phyloP scores from a whole-genome alignment of 2,888 invertebrate species.

The Cancer borealis region DNA sequence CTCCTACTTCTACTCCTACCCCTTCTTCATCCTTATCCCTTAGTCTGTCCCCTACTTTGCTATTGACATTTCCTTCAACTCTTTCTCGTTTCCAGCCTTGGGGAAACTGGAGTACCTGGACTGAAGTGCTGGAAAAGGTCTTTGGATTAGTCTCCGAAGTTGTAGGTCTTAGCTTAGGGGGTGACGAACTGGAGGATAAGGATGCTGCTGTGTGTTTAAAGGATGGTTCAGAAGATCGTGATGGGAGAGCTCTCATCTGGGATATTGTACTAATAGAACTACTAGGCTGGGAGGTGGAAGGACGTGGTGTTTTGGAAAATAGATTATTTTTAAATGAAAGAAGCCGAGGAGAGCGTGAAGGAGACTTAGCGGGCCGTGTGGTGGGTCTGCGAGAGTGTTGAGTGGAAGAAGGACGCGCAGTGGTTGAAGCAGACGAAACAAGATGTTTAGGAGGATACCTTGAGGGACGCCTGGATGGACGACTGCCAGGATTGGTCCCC shows the following conservation, averaged over 20 bases:
- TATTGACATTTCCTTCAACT: background rate
- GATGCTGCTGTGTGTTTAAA: background rate
- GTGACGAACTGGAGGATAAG: background rate
- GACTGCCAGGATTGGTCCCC: background rate
- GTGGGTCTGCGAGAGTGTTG: background rate
- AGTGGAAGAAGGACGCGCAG: background rate
- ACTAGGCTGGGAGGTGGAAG: background rate
- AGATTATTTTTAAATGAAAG: background rate
- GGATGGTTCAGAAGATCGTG: background rate
- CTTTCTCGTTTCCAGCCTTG: background rate
- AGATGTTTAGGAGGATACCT: background rate
- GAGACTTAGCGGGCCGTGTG: background rate
- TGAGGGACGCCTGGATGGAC: background rate
- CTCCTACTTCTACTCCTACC: background rate
- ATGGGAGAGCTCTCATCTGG: background rate
- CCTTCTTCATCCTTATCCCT: no score
- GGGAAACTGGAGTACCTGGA: background rate
- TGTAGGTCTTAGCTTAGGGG: constrained; percentile 15
- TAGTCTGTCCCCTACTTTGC: no score
- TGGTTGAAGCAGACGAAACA: background rate
- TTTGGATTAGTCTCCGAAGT: constrained; percentile 25
- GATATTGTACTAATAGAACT: background rate
- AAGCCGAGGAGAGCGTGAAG: constrained; percentile 23
- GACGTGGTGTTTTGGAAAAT: background rate
- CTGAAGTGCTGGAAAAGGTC: constrained; percentile 23